Percentiles rank a stretch among this genome's conserved stretches.
Evolutionary conservation across 2,888 invertebrate species (phyloP).

Genomic region (Esperia sulphurella): DNA sequence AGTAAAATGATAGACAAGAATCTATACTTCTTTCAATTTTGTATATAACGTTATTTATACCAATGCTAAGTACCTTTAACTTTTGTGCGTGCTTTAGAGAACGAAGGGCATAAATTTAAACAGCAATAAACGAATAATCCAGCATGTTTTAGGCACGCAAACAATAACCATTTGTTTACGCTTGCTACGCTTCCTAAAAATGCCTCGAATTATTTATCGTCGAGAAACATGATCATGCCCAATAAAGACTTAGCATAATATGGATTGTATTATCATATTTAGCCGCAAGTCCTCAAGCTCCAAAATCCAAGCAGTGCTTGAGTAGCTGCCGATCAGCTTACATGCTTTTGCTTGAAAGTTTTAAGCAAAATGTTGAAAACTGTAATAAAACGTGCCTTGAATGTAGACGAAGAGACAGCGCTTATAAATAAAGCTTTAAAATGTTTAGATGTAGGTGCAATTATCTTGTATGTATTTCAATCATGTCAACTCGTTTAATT

Average conservation of each 20-base stretch:
- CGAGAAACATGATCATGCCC: constrained; percentile 66
- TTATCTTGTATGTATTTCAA: constrained; percentile 1
- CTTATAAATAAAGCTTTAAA: constrained; percentile 53
- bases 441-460: constrained; percentile 56
- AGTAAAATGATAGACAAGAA: no score
- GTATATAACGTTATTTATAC: no score
- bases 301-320: constrained; percentile 52
- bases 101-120: neutral
- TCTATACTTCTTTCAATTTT: no score
- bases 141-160: constrained; percentile 54
- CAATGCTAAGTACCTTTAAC: no score
- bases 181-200: constrained; percentile 60
- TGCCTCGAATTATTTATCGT: constrained; percentile 63
- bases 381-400: constrained; percentile 64
- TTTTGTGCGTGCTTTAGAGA: no score
- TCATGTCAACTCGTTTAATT: no score
- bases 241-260: constrained; percentile 66
- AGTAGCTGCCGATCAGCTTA: constrained; percentile 51
- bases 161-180: constrained; percentile 67
- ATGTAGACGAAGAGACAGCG: constrained; percentile 48
- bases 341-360: constrained; percentile 40
- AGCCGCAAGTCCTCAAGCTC: constrained; percentile 56
- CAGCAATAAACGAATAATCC: constrained; percentile 2
- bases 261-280: constrained; percentile 62
- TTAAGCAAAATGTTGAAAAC: constrained; percentile 59